Evolutionary conservation across 2,888 invertebrate genomes (phyloP).

Genomic region (Syrista parreyssii): DNA sequence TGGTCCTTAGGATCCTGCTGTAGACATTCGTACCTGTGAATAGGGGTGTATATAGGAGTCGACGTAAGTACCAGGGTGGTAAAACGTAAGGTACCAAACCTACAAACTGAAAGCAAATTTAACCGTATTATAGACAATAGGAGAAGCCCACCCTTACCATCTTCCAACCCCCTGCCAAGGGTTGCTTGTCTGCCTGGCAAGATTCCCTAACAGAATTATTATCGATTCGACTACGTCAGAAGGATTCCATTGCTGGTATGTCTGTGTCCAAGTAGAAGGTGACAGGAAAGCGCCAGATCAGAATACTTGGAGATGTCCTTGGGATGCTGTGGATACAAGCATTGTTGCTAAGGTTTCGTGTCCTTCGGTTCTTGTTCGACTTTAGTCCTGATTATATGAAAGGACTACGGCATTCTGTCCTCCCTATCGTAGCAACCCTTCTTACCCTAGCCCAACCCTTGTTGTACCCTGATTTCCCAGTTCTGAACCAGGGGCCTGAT

Average conservation of each 20-base stretch:
- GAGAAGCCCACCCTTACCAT: neutral
- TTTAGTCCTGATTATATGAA: neutral
- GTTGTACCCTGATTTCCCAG: neutral
- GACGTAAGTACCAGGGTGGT: neutral
- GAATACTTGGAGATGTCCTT: neutral
- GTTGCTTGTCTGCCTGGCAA: neutral
- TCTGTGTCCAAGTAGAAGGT: neutral
- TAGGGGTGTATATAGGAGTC: neutral
- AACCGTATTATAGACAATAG: slow-evolving; percentile 21
- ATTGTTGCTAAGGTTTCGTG: neutral
- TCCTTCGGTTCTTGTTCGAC: neutral
- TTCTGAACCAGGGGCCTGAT: neutral
- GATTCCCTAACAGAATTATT: slow-evolving; percentile 21
- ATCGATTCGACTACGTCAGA: slow-evolving; percentile 11
- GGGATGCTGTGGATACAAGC: neutral
- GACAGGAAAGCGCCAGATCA: neutral
- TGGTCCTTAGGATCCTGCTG: neutral
- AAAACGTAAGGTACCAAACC: neutral
- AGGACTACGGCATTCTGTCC: neutral
- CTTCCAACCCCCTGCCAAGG: neutral
- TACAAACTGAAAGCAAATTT: neutral
- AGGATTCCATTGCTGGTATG: neutral
- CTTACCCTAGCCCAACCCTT: neutral
- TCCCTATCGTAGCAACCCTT: neutral
- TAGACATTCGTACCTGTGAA: neutral